Conservation (phyloP, 2,797 vertebrate genomes). For the Poecilia gillii region DNA sequence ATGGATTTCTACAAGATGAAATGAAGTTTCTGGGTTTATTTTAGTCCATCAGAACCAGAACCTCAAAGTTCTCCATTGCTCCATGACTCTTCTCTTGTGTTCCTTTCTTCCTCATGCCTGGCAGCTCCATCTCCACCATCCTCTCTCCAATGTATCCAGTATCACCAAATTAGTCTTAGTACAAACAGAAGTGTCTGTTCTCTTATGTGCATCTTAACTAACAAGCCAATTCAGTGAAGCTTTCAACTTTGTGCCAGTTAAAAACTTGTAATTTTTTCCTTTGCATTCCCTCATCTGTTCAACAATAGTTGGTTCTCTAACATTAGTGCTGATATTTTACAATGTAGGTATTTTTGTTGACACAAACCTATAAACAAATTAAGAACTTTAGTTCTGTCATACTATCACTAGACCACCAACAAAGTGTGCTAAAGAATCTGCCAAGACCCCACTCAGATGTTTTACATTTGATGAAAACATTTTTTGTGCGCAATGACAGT, state of each 20-base stretch:
- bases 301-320: not conserved
- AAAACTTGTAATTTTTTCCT: no score
- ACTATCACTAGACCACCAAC: not conserved
- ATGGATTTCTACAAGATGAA: no score
- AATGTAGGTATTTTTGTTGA: not conserved
- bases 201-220: no score
- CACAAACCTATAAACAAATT: not conserved
- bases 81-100: not conserved
- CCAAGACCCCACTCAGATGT: not conserved
- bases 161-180: not conserved
- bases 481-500: not conserved
- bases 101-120: not conserved
- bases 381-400: not conserved
- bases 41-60: no score
- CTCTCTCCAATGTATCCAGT: not conserved
- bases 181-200: not conserved
- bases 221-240: no score
- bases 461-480: not conserved
- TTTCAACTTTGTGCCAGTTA: no score
- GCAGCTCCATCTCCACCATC: not conserved
- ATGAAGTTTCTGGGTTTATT: no score
- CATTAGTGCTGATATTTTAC: no score
- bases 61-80: no score
- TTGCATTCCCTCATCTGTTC: no score
- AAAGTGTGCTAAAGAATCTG: not conserved